These are phyloP conservation scores for Steromphala cineraria DNA, from an alignment of 2,888 invertebrate genomes.

Conservation along the genomic window DNA sequence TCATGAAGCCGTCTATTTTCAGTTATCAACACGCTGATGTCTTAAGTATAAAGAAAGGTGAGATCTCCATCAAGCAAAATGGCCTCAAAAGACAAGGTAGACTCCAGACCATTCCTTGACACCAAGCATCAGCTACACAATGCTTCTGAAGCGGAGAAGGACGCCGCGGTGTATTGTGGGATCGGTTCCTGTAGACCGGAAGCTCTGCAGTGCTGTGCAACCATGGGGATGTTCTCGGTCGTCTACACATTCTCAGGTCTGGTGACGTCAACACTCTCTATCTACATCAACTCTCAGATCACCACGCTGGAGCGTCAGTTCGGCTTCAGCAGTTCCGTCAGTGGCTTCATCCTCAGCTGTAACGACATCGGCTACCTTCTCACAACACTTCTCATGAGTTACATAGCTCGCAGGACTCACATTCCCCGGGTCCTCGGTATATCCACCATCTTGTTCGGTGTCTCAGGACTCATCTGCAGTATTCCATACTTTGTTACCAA, in stretches of 20 bases:
- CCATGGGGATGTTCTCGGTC: constrained; percentile 47
- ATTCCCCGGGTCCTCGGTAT: constrained; percentile 52
- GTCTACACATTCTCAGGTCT: constrained; percentile 45
- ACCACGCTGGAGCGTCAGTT: constrained; percentile 66
- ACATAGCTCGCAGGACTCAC: constrained; percentile 46
- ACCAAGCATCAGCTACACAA: too few relatives aligned
- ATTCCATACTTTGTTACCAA: constrained; percentile 51
- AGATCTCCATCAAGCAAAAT: too few relatives aligned
- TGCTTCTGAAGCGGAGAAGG: too few relatives aligned
- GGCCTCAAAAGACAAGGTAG: too few relatives aligned
- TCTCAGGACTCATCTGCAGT: constrained; percentile 55
- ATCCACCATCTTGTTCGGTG: constrained; percentile 49
- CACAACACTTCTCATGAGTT: constrained; percentile 49
- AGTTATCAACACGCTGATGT: too few relatives aligned
- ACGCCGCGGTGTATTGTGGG: constrained; percentile 39
- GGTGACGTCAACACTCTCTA: constrained; percentile 44
- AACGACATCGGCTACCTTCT: constrained; percentile 66
- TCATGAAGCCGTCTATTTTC: too few relatives aligned
- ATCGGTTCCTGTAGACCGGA: constrained; percentile 46
- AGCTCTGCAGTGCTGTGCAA: constrained; percentile 41
- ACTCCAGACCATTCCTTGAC: too few relatives aligned
- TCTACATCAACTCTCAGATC: constrained; percentile 58
- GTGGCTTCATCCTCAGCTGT: constrained; percentile 63
- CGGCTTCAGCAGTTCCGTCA: constrained; percentile 62
- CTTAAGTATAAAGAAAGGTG: too few relatives aligned